Base-by-base conservation (phyloP, 2,888 invertebrate species). In the Mechanitis messenoides region DNA sequence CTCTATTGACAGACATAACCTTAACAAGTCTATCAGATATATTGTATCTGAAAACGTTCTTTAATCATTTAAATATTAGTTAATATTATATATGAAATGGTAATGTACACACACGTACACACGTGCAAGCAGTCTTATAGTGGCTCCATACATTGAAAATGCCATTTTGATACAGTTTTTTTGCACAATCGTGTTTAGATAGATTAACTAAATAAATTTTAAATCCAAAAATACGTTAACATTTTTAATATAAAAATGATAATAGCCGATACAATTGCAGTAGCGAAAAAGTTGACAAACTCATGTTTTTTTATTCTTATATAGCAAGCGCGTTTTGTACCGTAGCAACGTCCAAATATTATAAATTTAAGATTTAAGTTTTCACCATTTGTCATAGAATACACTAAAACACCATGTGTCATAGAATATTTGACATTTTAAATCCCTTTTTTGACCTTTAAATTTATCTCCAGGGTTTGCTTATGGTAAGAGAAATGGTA, bases 81-180 rank as follows among this genome's bases (percentile, higher is more conserved):
- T 59, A 38, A 59, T 59, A 55, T 59, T 35, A 11, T 35, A 59
- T 59, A 59, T 46, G 50, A 50, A 50, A 50, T 50, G 50, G 28
- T 50, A 50, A 50, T 31, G 50, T 50, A 50, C 28, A 31, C 31
- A 50, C 31, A 53, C 56, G 28, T 50, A 50, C 50, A 53, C 56
- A 56, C 56, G 63, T 68, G 58, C 79, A 83, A 81, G 83, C 83
- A 83, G 82, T 83, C 83, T 81, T 81, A 69, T 72, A 73, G 75
- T 72, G 73, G 72, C 69, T 74, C 64, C 63, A 65, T 67, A 71
- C 53, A 61, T 70, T 71, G 73, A 71, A 60, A 58, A 66, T 62
- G 57, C 63, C 42, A 31, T 31, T 50, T 50, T 28, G 50, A 31
- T 31, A 9, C 46, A 50, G 7, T 50, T 46, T 31, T 47, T n/a